Base-by-base conservation (phyloP, 2,113 vertebrate genomes). In the Daubentonia madagascariensis region DNA sequence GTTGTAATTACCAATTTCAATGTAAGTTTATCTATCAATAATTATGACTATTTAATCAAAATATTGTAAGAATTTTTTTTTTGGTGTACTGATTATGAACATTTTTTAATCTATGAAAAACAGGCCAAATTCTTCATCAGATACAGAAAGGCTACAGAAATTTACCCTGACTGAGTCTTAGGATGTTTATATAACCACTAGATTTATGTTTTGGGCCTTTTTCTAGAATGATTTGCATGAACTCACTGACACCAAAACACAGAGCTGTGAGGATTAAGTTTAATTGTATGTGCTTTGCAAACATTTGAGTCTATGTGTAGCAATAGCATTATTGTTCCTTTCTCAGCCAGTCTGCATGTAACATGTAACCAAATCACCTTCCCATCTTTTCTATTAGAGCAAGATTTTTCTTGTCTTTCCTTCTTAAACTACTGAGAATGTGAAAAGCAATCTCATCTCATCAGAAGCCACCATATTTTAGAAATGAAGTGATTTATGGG, bases 401-500 rank as follows among this genome's bases (percentile, higher is more conserved):
- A 92, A 85, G 70, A 92, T 73, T 92, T 88, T 87, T 91, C 75
- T 95, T 75, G 16, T 35, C 59, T 94, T 94, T 85, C 50, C 67
- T 89, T 96, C 63, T 91, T 96, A 95, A 97, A 78, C 75, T 96
- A 97, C 96, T 81, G 68, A 90, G 79, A 96, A 72, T 92, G 52
- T 93, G 57, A 95, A 90, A 96, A 96, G 52, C 92, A 96, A 94
- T 96, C 90, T 96, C 90, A 78, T 91, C 76, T 93, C 32, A 68
- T 94, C 95, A 92, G 67, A 93, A 96, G 81, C 68, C 50, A 95
- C 68, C 52, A 75, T 94, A 87, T 97, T 96, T 98, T 93, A 96
- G 68, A 97, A 97, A 73, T 83, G 48, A 97, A 97, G 70, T 97
- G 96, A 97, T 97, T 97, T 96, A 97, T 94, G 25, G 70, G 10